Evolutionary conservation across 2,888 invertebrate genomes (phyloP).

Genomic region (Polydrusus pterygomalis): DNA sequence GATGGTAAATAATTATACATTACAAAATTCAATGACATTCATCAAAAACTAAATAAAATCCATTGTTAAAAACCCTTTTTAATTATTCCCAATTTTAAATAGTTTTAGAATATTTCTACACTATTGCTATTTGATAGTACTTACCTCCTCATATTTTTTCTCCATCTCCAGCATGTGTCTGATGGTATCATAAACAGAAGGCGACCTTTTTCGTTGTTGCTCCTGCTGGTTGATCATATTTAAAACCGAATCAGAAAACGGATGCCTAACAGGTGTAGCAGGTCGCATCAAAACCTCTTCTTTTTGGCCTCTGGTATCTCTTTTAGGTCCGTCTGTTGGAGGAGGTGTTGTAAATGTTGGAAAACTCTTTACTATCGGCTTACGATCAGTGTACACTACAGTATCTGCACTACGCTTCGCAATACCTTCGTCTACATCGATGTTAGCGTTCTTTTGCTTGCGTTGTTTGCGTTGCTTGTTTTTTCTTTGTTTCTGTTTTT

Average conservation of each 20-base stretch:
- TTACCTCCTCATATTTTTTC: conserved; percentile 75
- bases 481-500: conserved; percentile 67
- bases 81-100: no score
- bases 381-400: conserved; percentile 67
- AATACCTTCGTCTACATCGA: conserved; percentile 42
- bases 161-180: conserved; percentile 76
- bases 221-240: conserved; percentile 71
- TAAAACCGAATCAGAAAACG: conserved; percentile 75
- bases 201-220: conserved; percentile 66
- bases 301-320: conserved; percentile 74
- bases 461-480: conserved; percentile 63
- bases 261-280: conserved; percentile 74
- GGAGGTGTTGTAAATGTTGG: conserved; percentile 61
- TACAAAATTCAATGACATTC: no score
- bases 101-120: no score
- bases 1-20: no score
- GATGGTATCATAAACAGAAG: conserved; percentile 76
- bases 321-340: conserved; percentile 58
- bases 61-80: no score
- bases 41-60: no score
- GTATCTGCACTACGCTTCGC: conserved; percentile 51
- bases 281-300: conserved; percentile 80
- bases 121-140: no score
- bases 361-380: conserved; percentile 65
- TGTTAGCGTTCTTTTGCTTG: conserved; percentile 36